These are phyloP conservation scores for Coturnix japonica DNA, from an alignment of 2,113 vertebrate genomes.

Conservation along the genomic window DNA sequence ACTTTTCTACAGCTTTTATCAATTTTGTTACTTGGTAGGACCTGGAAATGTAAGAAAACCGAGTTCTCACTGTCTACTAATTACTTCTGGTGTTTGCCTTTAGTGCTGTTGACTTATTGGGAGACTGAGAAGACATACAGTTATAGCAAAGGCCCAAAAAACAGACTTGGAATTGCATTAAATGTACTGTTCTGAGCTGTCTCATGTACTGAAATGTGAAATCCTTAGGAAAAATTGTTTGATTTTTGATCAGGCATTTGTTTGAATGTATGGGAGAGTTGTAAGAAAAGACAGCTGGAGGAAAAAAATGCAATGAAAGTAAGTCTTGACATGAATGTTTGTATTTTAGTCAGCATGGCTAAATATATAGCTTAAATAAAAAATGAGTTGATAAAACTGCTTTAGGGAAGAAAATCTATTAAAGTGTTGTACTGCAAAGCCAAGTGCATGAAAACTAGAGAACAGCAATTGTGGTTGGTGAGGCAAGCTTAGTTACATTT, in stretches of 20 bases:
- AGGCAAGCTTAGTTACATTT: not conserved
- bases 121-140: not conserved
- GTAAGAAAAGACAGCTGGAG: not conserved
- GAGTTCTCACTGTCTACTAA: not conserved
- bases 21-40: not conserved
- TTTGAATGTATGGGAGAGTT: not conserved
- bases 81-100: not conserved
- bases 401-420: not conserved
- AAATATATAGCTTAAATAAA: not conserved
- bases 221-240: not conserved
- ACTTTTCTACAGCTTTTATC: not conserved
- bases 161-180: not conserved
- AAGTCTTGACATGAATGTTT: not conserved
- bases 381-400: not conserved
- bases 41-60: not conserved
- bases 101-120: not conserved
- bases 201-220: not conserved
- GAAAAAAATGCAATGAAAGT: not conserved
- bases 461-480: not conserved
- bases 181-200: not conserved
- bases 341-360: not conserved
- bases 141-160: not conserved
- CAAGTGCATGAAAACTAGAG: not conserved
- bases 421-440: not conserved
- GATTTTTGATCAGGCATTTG: not conserved